Conservation (phyloP, 1,140 invertebrate genomes). For the Meloidogyne hapla region DNA sequence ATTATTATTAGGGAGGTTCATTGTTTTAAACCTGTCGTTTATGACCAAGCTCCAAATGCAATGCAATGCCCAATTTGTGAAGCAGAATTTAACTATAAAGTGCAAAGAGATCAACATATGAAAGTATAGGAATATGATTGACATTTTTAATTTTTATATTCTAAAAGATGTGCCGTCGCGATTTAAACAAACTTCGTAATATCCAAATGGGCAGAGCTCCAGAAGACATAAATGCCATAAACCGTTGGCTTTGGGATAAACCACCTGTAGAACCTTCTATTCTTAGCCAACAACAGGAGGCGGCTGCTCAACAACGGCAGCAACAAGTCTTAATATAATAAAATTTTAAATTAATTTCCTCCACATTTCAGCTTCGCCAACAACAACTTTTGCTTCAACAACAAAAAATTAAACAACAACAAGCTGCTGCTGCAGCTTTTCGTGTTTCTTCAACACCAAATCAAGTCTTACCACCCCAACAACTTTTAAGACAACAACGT, state of each 20-base stretch:
- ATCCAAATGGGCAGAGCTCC: constrained; percentile 33
- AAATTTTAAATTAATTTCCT: background rate
- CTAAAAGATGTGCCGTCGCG: constrained; percentile 17
- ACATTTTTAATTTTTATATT: background rate
- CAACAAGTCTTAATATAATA: constrained; percentile 21
- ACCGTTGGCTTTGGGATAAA: constrained; percentile 53
- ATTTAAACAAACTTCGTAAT: constrained; percentile 18
- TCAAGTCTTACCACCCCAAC: background rate
- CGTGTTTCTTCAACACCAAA: background rate
- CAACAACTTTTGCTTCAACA: background rate
- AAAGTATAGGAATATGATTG: constrained; percentile 21
- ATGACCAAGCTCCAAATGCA: constrained; percentile 48
- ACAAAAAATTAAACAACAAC: background rate
- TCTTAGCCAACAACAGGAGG: constrained; percentile 43
- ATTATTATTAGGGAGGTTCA: constrained; percentile 51
- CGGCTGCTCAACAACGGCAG: constrained; percentile 18
- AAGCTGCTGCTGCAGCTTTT: background rate
- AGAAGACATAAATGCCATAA: constrained; percentile 45
- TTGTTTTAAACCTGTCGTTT: constrained; percentile 42
- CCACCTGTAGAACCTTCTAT: constrained; percentile 47
- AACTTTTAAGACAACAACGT: background rate
- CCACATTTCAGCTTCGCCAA: background rate
- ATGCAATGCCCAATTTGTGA: constrained; percentile 55
- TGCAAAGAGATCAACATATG: constrained; percentile 48
- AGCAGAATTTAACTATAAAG: constrained; percentile 46